Base-by-base conservation (phyloP, 2,888 invertebrate genomes). In the Taenaris catops region DNA sequence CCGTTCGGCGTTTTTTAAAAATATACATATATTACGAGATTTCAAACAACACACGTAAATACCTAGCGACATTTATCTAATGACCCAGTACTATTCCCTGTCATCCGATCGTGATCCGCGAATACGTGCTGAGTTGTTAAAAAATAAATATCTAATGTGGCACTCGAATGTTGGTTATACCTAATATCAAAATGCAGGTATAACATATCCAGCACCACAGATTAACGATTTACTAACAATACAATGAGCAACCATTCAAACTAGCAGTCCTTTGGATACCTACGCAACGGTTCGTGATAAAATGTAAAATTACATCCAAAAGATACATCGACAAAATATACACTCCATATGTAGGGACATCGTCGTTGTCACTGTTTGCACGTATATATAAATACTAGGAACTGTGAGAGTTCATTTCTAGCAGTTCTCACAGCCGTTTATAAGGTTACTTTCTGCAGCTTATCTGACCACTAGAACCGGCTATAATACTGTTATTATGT, bases 21-120 rank as follows among this genome's bases (percentile, higher is more conserved):
- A 72, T 17, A n/a, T n/a, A n/a, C n/a, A 83, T 79, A 80, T 83
- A 78, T 81, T 79, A 84, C 84, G 84, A 86, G 84, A 84, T 83
- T 84, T 84, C 84, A 79, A 80, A 80, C 79, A 79, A 78, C 80
- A 80, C 79, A 66, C 73, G 63, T 78, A 70, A 59, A 69, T 51
- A 60, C 63, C 68, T 72, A 78, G 63, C 54, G 65, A 65, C 58
- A 66, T 64, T 66, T 63, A 75, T 51, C 58, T 74, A 69, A 60
- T 64, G 19, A 72, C 69, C 73, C 78, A 71, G 71, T 69, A 72
- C 56, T 61, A 53, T 63, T 78, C 78, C 75, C 75, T 78, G 80
- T 76, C 60, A 55, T 61, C 61, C 53, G 8, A 6, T 57, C 61
- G 49, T 49, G 55, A 34, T 50, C 53, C 55, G 53, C 51, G 51